phyloP scores from a whole-genome alignment of 2,113 vertebrate genomes.

The Leucosticte australis region DNA sequence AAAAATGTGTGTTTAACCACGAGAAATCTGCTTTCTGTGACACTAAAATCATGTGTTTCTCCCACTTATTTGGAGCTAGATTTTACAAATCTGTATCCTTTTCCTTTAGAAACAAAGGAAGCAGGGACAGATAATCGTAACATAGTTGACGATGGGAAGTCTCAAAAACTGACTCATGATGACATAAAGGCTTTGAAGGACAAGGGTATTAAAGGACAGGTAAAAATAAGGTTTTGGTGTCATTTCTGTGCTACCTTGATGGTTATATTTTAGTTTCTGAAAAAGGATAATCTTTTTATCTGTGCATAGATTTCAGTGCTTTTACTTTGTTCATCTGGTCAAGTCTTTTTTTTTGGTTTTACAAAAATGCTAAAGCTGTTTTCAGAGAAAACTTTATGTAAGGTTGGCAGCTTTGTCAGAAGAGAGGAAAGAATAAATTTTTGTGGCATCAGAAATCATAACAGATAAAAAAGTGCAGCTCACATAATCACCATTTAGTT shows the following conservation, averaged over 20 bases:
- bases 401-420: not conserved
- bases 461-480: not conserved
- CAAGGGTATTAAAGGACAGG: constrained; percentile 95
- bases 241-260: constrained; percentile 19
- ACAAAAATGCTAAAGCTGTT: not conserved
- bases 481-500: not conserved
- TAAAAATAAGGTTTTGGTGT: constrained; percentile 71
- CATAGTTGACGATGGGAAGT: constrained; percentile 95
- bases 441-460: not conserved
- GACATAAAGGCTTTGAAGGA: constrained; percentile 97
- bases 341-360: not conserved
- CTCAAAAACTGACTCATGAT: constrained; percentile 96
- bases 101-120: constrained; percentile 85
- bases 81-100: constrained; percentile 53
- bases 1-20: not conserved
- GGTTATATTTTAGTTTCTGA: not conserved
- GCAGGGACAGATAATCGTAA: constrained; percentile 96
- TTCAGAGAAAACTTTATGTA: constrained; percentile 3
- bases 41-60: not conserved
- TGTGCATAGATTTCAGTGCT: not conserved
- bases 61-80: not conserved
- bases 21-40: not conserved
- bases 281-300: not conserved
- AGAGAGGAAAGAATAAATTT: not conserved
- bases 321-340: constrained; percentile 9